phyloP scores from a whole-genome alignment of 2,113 vertebrate genomes.

The Hypomesus transpacificus region DNA sequence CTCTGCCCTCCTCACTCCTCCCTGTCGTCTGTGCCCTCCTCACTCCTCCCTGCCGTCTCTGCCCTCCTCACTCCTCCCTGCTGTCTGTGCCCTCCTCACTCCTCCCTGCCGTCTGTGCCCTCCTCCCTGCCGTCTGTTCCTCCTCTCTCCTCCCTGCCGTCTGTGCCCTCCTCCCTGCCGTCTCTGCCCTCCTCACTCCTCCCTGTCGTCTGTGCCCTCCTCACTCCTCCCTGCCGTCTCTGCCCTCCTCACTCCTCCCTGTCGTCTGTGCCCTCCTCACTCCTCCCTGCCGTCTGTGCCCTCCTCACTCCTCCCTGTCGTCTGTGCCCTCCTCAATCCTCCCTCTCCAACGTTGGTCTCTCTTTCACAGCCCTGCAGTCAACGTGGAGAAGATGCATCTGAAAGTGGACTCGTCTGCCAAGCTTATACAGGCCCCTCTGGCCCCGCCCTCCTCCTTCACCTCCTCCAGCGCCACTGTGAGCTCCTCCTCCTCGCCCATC shows the following conservation, averaged over 20 bases:
- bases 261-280: conserved; percentile 15
- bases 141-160: conserved; percentile 49
- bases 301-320: conserved; percentile 50
- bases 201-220: conserved; percentile 40
- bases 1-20: conserved; percentile 49
- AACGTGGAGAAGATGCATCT: conserved; percentile 94
- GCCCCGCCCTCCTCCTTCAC: conserved; percentile 75
- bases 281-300: too few relatives aligned
- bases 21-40: conserved; percentile 21
- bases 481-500: conserved; percentile 81
- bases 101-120: conserved; percentile 43
- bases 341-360: conserved; percentile 45
- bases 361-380: conserved; percentile 82
- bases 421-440: conserved; percentile 80
- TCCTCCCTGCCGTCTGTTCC: conserved; percentile 43
- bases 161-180: conserved; percentile 39
- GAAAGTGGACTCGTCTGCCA: conserved; percentile 88
- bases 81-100: conserved; percentile 41
- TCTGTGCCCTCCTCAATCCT: conserved; percentile 47
- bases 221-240: conserved; percentile 45
- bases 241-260: conserved; percentile 57
- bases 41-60: conserved; percentile 10
- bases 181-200: conserved; percentile 47
- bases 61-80: conserved; percentile 55
- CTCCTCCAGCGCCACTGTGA: conserved; percentile 96